These are phyloP conservation scores for Hypsopygia costalis DNA, from an alignment of 2,888 invertebrate genomes.

Conservation along the genomic window DNA sequence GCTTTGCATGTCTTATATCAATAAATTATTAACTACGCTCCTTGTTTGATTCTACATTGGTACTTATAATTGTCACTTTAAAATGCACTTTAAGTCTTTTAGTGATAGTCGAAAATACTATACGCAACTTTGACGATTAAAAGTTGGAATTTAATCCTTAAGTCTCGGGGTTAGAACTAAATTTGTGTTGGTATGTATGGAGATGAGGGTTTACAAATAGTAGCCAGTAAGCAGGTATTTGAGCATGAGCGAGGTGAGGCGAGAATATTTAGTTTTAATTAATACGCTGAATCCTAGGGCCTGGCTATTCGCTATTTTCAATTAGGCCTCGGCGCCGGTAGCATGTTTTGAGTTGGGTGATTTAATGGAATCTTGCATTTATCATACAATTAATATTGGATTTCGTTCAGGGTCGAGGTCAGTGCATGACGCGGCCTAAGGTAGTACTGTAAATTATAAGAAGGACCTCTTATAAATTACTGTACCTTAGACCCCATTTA, in stretches of 20 bases:
- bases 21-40: slow-evolving; percentile 79
- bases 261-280: slow-evolving; percentile 76
- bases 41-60: slow-evolving; percentile 75
- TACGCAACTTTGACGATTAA: slow-evolving; percentile 25
- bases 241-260: slow-evolving; percentile 62
- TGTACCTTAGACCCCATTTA: too few relatives aligned
- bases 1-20: slow-evolving; percentile 80
- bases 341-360: slow-evolving; percentile 68
- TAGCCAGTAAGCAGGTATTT: slow-evolving; percentile 53
- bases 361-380: slow-evolving; percentile 61
- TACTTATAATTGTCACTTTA: slow-evolving; percentile 50
- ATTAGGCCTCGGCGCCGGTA: slow-evolving; percentile 65
- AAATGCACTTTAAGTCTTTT: slow-evolving; percentile 54
- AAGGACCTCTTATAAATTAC: too few relatives aligned
- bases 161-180: slow-evolving; percentile 51
- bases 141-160: slow-evolving; percentile 62
- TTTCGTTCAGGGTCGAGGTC: slow-evolving; percentile 40
- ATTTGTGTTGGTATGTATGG: slow-evolving; percentile 50
- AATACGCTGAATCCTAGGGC: slow-evolving; percentile 65
- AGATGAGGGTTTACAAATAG: slow-evolving; percentile 44
- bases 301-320: slow-evolving; percentile 64
- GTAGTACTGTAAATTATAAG: too few relatives aligned
- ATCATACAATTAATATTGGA: slow-evolving; percentile 53
- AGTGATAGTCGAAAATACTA: slow-evolving; percentile 53
- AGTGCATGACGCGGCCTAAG: slow-evolving; percentile 31